Base-by-base conservation (phyloP, 30 jellyfish, hydroid and myxozoan genomes). In the Aurelia sp. region DNA sequence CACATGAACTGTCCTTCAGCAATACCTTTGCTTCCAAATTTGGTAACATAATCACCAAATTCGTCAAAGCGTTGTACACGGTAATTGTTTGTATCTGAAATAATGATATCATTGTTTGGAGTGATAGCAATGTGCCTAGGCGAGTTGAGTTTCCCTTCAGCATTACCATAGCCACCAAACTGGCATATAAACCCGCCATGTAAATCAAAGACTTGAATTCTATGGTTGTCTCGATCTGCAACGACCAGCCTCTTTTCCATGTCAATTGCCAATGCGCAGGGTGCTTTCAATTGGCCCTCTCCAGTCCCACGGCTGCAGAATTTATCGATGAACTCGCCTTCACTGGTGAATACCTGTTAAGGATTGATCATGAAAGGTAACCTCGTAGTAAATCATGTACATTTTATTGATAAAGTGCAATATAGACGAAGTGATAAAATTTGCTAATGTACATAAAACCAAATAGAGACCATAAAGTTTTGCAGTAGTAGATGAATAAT, bases 191-290 rank as follows among this genome's bases (percentile, higher is more conserved):
- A 93, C 16, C 93, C 92, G 21, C 98, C 98, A 41, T 93, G 93
- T 17, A 84, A 35, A 55, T 82, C 97, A 63, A 93, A 75, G 61
- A 93, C 58, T 68, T 93, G 98, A 1, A 93, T 74, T 15, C 98
- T 76, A 72, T 93, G 98, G 87, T 93, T 93, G 89, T 93, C 98
- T 60, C 98, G 80, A 64, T 93, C 98, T 38, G 98, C 96, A 24
- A 93, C 96, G 33, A 93, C 84, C 74, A 93, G 72, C 38, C 98
- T 82, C 84, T 88, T 77, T 68, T 87, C 85, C 74, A 53, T 91
- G 75, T 93, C 98, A 60, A 93, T 74, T 1, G 94, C 96, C 20
- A 93, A 48, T 15, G 93, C 98, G 51, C 98, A 93, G 20, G 98
- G 98, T 24, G 94, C 98, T 64, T 88, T 93, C 24, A 93, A 38